Evolutionary conservation across 2,888 invertebrate species (phyloP).

Genomic region (Zhengitettix transpicula): DNA sequence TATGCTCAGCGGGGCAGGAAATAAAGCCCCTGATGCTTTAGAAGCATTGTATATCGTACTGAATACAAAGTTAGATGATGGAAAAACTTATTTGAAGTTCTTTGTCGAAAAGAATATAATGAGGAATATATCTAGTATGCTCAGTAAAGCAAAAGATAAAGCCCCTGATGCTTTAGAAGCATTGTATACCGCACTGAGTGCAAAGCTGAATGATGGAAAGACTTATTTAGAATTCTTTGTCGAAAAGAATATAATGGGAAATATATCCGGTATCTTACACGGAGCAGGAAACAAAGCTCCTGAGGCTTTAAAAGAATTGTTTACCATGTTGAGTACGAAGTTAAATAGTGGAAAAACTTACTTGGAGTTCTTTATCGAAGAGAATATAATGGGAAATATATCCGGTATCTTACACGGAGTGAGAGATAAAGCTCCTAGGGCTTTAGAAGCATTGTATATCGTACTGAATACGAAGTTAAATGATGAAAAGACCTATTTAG

Average conservation of each 20-base stretch:
- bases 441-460: conserved; percentile 19
- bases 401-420: conserved; percentile 18
- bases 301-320: too few relatives aligned
- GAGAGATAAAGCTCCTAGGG: conserved; percentile 16
- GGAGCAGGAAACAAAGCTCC: too few relatives aligned
- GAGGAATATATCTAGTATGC: background rate
- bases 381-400: conserved; percentile 14
- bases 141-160: background rate
- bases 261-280: too few relatives aligned
- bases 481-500: background rate
- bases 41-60: too few relatives aligned
- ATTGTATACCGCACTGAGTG: too few relatives aligned
- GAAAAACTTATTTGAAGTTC: background rate
- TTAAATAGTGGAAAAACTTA: background rate
- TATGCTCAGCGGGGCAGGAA: background rate
- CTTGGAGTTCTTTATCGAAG: conserved; percentile 1
- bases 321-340: background rate
- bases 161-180: background rate
- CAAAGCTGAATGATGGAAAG: too few relatives aligned
- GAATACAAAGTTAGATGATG: too few relatives aligned
- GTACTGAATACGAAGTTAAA: conserved; percentile 18
- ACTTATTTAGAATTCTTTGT: too few relatives aligned
- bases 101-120: background rate
- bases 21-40: background rate
- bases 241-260: too few relatives aligned